Base-by-base conservation (phyloP, 2,113 vertebrate genomes). In the Leptocoma aspasia region DNA sequence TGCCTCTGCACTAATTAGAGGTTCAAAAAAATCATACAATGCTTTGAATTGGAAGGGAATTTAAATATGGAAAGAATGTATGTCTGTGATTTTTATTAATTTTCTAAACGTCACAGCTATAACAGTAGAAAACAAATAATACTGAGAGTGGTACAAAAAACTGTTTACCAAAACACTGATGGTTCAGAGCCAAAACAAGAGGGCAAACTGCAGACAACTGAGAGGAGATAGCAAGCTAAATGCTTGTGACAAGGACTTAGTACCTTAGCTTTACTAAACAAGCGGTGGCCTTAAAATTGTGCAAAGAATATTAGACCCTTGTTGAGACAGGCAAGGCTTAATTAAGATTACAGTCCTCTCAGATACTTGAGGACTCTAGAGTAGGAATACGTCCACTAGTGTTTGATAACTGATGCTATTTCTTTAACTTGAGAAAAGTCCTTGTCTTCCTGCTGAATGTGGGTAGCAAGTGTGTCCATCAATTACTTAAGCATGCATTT, bases 311-410 rank as follows among this genome's bases (percentile, higher is more conserved):
- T 68, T 28, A 54, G 45, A 61, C 17, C 23, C 7, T 15, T n/a
- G 11, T 75, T 78, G 60, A 75, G 49, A 57, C 33, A 57, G 42
- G 26, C 28, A 33, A 21, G 31, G 21, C 23, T 69, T 78, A 50
- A 33, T 69, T 78, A 50, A 33, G 15, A 33, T 54, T 68, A 12
- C 24, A 44, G 2, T 66, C 7, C 7, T 92, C 18, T 85, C 31
- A 65, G 31, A 23, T 15, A 9, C 35, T 57, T 53, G 10, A 41
- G 20, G 41, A 69, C 30, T 20, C 24, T 81, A 15, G 19, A 45
- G 20, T 6, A 47, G 45, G 22, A 87, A 37, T 47, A 44, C 3
- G 1, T 53, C 9, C 0, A 0, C 10, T 52, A 6, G 5, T 57
- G 27, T 47, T 42, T 49, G 19, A 33, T 44, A 78, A 28, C 16